A percentile compares a stretch with the other conserved stretches of the same genome.
phyloP scores from a whole-genome alignment of 2,113 vertebrate genomes.

The Picathartes gymnocephalus region DNA sequence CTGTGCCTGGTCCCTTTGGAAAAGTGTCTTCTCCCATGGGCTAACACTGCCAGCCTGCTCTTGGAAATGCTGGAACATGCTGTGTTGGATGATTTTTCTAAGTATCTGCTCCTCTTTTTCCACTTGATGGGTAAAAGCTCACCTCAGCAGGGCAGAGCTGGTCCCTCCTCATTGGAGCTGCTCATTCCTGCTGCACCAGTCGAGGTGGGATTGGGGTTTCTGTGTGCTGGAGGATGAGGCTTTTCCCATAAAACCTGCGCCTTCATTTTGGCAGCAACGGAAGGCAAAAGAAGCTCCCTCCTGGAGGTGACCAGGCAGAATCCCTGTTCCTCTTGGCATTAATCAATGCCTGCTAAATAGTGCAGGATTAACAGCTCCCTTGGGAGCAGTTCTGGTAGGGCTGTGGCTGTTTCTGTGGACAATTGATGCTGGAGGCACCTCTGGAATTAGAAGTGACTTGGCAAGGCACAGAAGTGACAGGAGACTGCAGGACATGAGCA shows the following conservation, averaged over 20 bases:
- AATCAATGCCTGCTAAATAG: not conserved
- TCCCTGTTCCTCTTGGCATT: not conserved
- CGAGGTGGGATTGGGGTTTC: not conserved
- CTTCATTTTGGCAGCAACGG: not conserved
- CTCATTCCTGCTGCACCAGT: rapidly evolving
- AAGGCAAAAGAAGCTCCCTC: not conserved
- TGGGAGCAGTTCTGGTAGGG: not conserved
- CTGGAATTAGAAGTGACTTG: not conserved
- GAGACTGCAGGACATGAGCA: not conserved
- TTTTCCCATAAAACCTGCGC: not conserved
- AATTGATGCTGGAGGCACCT: not conserved
- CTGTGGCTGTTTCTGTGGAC: not conserved
- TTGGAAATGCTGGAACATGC: not conserved
- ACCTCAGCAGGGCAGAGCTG: rapidly evolving
- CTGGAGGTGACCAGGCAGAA: not conserved
- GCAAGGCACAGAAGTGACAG: not conserved
- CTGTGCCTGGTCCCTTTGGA: not conserved
- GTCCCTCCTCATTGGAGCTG: not conserved
- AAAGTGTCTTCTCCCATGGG: rapidly evolving
- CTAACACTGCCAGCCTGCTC: not conserved
- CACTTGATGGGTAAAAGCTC: not conserved
- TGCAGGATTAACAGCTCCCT: not conserved
- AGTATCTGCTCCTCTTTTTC: not conserved
- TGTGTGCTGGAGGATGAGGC: not conserved
- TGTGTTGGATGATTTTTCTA: rapidly evolving